Evolutionary conservation across 1,140 invertebrate species (phyloP).

Genomic region (Rhopalosiphum maidis): DNA sequence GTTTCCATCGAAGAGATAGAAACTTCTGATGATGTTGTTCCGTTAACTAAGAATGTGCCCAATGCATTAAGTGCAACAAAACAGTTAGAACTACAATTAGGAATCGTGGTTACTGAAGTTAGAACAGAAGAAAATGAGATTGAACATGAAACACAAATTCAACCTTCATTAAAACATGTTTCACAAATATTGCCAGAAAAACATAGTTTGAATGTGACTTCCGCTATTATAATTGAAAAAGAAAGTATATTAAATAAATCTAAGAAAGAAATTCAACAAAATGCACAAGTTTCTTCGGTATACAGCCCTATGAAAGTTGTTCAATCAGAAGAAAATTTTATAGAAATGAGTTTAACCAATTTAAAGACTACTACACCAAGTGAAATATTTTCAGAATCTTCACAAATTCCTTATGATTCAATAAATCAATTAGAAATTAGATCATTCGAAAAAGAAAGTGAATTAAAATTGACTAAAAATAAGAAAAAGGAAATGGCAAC

Average conservation of each 20-base stretch:
- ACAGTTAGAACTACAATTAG: constrained; percentile 10
- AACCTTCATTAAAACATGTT: not conserved
- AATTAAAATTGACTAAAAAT: not conserved
- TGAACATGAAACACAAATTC: not conserved
- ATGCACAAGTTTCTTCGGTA: not conserved
- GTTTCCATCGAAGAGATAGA: constrained; percentile 30
- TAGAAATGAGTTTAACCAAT: not conserved
- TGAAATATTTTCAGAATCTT: constrained; percentile 11
- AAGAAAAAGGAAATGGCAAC: not conserved
- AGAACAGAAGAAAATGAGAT: not conserved
- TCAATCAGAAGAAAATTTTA: constrained; percentile 33
- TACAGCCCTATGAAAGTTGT: not conserved
- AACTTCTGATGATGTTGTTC: not conserved
- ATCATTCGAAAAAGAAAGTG: constrained; percentile 35
- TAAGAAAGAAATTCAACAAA: not conserved
- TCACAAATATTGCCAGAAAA: not conserved
- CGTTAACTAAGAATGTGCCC: not conserved
- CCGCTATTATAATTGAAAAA: not conserved
- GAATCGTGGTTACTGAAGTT: constrained; percentile 2
- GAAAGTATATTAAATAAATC: constrained; percentile 4
- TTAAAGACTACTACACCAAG: not conserved
- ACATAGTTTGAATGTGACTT: constrained; percentile 25
- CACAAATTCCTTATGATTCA: constrained; percentile 6
- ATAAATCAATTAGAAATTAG: not conserved
- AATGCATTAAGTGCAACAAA: not conserved